Percentiles rank a stretch among this genome's conserved stretches.
These are phyloP conservation scores for Ophthalmolycus amberensis DNA, from an alignment of 2,113 vertebrate species.

Conservation along the genomic window DNA sequence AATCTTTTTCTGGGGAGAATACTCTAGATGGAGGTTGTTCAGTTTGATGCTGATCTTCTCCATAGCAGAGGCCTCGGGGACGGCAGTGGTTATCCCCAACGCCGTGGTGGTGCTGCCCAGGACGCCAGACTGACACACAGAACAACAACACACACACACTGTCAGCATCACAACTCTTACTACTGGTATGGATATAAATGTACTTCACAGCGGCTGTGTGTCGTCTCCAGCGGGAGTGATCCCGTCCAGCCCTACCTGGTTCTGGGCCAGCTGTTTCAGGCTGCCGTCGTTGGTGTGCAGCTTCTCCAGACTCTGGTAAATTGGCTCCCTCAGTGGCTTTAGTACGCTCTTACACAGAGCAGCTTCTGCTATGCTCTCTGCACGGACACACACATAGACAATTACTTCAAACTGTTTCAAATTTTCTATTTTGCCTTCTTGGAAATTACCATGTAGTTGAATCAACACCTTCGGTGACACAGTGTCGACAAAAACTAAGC, in stretches of 20 bases:
- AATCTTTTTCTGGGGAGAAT: slow-evolving; percentile 97
- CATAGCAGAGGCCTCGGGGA: slow-evolving; percentile 90
- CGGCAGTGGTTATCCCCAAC: slow-evolving; percentile 91
- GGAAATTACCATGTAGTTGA: neutral
- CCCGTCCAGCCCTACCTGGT: slow-evolving; percentile 82
- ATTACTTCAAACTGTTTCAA: neutral
- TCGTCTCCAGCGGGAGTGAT: neutral
- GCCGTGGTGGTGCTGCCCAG: slow-evolving; percentile 94
- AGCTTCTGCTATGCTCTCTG: slow-evolving; percentile 91
- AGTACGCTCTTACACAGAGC: slow-evolving; percentile 94
- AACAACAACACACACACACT: slow-evolving; percentile 7
- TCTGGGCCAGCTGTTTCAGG: slow-evolving; percentile 89
- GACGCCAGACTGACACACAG: slow-evolving; percentile 76
- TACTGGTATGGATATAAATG: neutral
- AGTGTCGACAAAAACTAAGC: neutral
- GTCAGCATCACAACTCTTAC: neutral
- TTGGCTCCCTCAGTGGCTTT: slow-evolving; percentile 91
- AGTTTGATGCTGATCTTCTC: slow-evolving; percentile 95
- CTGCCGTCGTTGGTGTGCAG: slow-evolving; percentile 86
- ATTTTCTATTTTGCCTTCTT: neutral
- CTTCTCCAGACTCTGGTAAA: slow-evolving; percentile 87
- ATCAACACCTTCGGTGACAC: neutral
- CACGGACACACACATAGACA: neutral
- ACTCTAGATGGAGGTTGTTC: slow-evolving; percentile 88
- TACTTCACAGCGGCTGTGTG: neutral